Conservation (phyloP, 2,888 invertebrate genomes). For the Hemistola chrysoprasaria region DNA sequence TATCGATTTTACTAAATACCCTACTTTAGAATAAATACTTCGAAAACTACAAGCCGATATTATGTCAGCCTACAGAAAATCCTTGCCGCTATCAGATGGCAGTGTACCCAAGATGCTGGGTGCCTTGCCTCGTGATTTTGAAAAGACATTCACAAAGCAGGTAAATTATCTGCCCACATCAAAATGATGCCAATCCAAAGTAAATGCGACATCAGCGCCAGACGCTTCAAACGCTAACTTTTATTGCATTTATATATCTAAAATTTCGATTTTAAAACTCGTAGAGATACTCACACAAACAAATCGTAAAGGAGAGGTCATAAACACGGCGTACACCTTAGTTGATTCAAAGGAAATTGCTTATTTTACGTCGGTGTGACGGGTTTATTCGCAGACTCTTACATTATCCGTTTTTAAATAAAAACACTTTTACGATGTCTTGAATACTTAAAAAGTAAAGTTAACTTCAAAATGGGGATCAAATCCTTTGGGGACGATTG, state of each 20-base stretch:
- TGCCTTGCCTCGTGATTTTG: too few species aligned
- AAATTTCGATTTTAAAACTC: slow-evolving; percentile 65
- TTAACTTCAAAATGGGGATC: slow-evolving; percentile 4
- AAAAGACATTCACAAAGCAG: too few species aligned
- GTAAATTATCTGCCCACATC: too few species aligned
- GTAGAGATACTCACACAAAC: slow-evolving; percentile 56
- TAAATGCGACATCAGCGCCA: slow-evolving; percentile 27
- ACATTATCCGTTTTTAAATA: slow-evolving; percentile 63
- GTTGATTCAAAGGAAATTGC: slow-evolving; percentile 77
- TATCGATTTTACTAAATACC: too few species aligned
- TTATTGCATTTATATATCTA: slow-evolving; percentile 54
- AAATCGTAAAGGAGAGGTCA: slow-evolving; percentile 71
- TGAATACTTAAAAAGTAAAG: slow-evolving; percentile 31
- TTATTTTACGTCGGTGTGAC: slow-evolving; percentile 74
- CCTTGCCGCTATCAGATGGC: too few species aligned
- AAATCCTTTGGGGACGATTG: slow-evolving; percentile 2
- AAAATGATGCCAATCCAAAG: neutral
- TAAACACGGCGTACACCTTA: slow-evolving; percentile 71
- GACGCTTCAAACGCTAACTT: slow-evolving; percentile 34
- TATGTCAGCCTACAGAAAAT: too few species aligned
- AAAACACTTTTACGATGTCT: slow-evolving; percentile 65
- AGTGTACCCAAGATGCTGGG: too few species aligned
- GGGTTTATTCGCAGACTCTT: slow-evolving; percentile 58
- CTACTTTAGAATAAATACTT: too few species aligned
- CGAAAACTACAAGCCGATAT: too few species aligned